These are phyloP conservation scores for Amphiura filiformis DNA, from an alignment of 35 echinoderm and acorn worm species.

Conservation along the genomic window DNA sequence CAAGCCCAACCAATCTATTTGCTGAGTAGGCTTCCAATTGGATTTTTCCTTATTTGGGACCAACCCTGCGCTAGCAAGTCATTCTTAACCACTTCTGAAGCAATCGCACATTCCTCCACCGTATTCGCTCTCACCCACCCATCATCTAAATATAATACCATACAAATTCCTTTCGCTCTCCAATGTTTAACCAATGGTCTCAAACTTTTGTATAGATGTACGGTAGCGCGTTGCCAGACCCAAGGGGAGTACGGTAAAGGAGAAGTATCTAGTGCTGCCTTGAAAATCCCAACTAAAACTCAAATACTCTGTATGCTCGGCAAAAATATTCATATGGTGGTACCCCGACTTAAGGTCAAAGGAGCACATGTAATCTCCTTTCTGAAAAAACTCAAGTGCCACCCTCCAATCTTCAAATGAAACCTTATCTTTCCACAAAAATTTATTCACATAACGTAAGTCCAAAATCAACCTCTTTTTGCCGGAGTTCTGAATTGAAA, in stretches of 20 bases:
- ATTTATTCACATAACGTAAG: conserved; percentile 42
- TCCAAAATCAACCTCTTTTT: conserved; percentile 50
- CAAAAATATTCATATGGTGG: conserved; percentile 44
- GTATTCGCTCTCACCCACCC: conserved; percentile 3
- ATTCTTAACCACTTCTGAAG: conserved; percentile 16
- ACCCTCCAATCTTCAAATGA: conserved; percentile 26
- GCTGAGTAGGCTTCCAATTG: conserved; percentile 12
- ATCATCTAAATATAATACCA: conserved; percentile 53
- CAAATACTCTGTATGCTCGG: conserved; percentile 21
- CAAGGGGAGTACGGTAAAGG: conserved; percentile 41
- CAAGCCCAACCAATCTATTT: conserved; percentile 28
- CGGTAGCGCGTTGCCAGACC: conserved; percentile 36
- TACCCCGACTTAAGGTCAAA: conserved; percentile 51
- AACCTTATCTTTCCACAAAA: conserved; percentile 35
- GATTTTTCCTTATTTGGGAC: conserved; percentile 45
- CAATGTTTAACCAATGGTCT: conserved; percentile 38
- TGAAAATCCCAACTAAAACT: conserved; percentile 48
- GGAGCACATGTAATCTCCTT: conserved; percentile 44
- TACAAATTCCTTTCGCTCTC: conserved; percentile 32
- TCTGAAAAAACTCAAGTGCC: conserved; percentile 8
- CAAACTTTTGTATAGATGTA: conserved; percentile 34
- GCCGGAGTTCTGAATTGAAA: conserved; percentile 23
- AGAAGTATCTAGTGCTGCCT: conserved; percentile 20
- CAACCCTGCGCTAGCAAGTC: conserved; percentile 32
- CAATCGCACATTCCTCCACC: neutral